Evolutionary conservation across 35 echinoderm and acorn worm genomes (phyloP).

Genomic region (Amphiura filiformis): DNA sequence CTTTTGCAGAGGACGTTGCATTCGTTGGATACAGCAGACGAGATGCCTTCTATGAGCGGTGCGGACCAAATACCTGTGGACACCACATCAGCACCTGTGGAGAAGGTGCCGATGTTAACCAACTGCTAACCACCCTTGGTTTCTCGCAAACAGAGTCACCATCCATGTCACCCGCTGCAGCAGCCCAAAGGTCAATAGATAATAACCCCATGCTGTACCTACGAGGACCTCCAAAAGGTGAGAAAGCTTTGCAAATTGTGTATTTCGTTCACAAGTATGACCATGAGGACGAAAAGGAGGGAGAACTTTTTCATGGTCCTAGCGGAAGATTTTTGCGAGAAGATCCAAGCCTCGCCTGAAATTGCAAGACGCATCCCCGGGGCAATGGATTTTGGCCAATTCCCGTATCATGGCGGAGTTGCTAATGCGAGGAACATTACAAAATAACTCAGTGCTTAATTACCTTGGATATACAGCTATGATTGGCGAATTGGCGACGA

Average conservation of each 20-base stretch:
- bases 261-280: neutral
- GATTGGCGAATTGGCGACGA: neutral
- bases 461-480: constrained; percentile 1
- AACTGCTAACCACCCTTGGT: no score
- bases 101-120: no score
- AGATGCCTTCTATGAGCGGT: no score
- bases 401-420: neutral
- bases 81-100: no score
- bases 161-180: no score
- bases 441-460: neutral
- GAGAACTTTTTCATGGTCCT: neutral
- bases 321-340: neutral
- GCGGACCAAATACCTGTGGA: no score
- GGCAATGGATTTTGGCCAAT: neutral
- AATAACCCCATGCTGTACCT: neutral
- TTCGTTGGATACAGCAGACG: no score
- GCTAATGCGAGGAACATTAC: neutral
- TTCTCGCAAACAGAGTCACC: no score
- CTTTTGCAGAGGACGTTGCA: no score
- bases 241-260: neutral
- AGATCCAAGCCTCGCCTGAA: neutral
- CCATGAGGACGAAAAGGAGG: neutral
- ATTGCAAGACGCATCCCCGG: neutral
- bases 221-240: neutral
- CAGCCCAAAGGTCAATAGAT: neutral